Percentiles rank a stretch among this genome's conserved stretches.
Evolutionary conservation across 2,888 invertebrate species (phyloP).

Genomic region (Carcina quercana): DNA sequence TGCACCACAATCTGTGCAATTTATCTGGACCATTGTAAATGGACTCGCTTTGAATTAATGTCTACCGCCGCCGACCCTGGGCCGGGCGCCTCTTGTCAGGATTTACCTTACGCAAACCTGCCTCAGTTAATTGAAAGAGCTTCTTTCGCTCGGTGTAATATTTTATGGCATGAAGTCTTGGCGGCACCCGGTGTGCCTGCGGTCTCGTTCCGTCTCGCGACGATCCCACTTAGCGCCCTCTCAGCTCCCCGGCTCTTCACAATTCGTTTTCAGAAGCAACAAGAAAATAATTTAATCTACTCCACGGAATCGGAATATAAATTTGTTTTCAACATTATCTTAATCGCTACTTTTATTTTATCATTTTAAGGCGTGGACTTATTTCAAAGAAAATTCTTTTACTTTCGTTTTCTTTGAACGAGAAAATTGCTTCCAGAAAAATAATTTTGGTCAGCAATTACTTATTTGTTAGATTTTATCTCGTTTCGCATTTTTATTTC

Average conservation of each 20-base stretch:
- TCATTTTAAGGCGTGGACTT: slow-evolving; percentile 37
- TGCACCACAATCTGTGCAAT: too few species aligned
- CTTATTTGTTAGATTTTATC: slow-evolving; percentile 11
- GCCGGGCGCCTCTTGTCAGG: slow-evolving; percentile 47
- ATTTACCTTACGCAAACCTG: slow-evolving; percentile 63
- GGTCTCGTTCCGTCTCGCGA: slow-evolving; percentile 42
- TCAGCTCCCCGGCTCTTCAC: slow-evolving; percentile 33
- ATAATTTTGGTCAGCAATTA: slow-evolving; percentile 34
- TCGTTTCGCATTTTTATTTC: slow-evolving; percentile 23
- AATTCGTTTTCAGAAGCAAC: slow-evolving; percentile 48
- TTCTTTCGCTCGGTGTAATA: slow-evolving; percentile 67
- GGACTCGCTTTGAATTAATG: slow-evolving; percentile 21
- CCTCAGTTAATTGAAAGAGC: slow-evolving; percentile 68
- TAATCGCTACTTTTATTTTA: slow-evolving; percentile 54
- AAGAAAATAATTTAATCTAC: slow-evolving; percentile 65
- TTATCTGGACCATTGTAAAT: too few species aligned
- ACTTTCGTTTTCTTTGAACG: slow-evolving; percentile 31
- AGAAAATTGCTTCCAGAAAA: slow-evolving; percentile 27
- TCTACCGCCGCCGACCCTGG: slow-evolving; percentile 31
- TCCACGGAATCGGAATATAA: slow-evolving; percentile 56
- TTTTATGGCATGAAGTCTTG: slow-evolving; percentile 52
- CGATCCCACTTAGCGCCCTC: slow-evolving; percentile 42
- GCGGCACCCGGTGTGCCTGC: slow-evolving; percentile 34
- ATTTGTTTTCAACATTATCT: slow-evolving; percentile 61
- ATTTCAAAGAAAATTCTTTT: slow-evolving; percentile 33